Evolutionary conservation across 2,113 vertebrate genomes (phyloP), one percentile per base, ranked within the genome.

Genomic region (Osmerus eperlanus): DNA sequence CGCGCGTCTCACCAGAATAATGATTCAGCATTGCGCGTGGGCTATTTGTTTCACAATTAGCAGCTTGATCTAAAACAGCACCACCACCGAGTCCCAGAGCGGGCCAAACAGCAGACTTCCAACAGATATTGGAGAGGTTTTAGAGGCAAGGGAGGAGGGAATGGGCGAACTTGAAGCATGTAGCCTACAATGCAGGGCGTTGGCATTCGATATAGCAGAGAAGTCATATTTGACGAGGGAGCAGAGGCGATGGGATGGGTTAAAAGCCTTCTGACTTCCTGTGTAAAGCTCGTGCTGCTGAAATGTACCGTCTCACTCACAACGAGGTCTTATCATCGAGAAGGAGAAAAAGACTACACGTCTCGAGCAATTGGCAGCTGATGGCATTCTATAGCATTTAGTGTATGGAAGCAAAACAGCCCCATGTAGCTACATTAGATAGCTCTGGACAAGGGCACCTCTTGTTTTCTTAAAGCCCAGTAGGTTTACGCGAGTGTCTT

Each of bases 41-140:
- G 75, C 79, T 86, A 91, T 91, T 92, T 91, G 87, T 89, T 88
- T 85, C 80, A 83, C 85, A 90, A 93, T 91, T 92, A 91, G 87
- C 69, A 72, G 76, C 67, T 60, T 82, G 78, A 84, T 79, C 80
- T 71, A 78, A 82, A 82, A 71, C 83, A 78, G 81, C 72, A 82
- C 86, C 82, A 87, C 73, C 84, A 87, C 82, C 70, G 84, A 77
- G 76, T 84, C 85, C 68, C 81, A 83, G 79, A 66, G 62, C 55
- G 72, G 78, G 80, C 77, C 82, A 86, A 72, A 68, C 75, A 54
- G 73, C 74, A 64, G 51, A 77, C 61, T 77, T 81, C 78, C 75
- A 83, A 80, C 78, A 83, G 69, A 83, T 74, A 65, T 83, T 81
- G 69, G 78, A 79, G 56, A 29, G 71, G 53, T 76, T 73, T 68